Base-by-base conservation (phyloP, 1,140 invertebrate genomes). In the Rhopalosiphum padi region DNA sequence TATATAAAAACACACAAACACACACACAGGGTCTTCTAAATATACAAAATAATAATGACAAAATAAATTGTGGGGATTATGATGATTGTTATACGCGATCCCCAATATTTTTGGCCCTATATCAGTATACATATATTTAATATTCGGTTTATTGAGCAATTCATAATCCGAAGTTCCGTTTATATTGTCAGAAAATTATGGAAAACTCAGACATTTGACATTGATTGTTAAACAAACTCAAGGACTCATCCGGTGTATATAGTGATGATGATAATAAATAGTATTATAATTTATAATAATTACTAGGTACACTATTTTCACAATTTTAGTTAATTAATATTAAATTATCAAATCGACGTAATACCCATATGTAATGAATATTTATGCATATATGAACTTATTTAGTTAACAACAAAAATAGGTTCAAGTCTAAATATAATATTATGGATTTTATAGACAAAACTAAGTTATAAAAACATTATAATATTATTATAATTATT, bases 161-260 rank as follows among this genome's bases (percentile, higher is more conserved):
- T 89, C 51, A 35, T 60, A 90, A 60, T 60, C 88, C 88, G 88
- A 60, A 90, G 88, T 90, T 90, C 88, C 88, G 88, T 88, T n/a
- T 23, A 88, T 88, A 88, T 88, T 53, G 21, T 25, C 11, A 88
- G 1, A 6, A 37, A 21, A 21, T 37, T 35, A 37, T 37, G 6
- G 35, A 37, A 37, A 83, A 83, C 77, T 83, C 30, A 35, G 35
- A 83, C 77, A 35, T 68, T n/a, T 68, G 9, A 68, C 55, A 77
- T 77, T 83, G 77, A 9, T 37, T 83, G 77, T 7, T 37, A 83
- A 83, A 35, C 77, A 9, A 22, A 43, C 9, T 41, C 85, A 86
- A 86, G 85, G 85, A 46, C 41, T 43, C 25, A 46, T 86, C 85
- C 85, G 85, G 85, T 41, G 43, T 86, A 21, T 43, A 30, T 43